Evolutionary conservation across 2,888 invertebrate species (phyloP).

Genomic region (Pollenia angustigena): DNA sequence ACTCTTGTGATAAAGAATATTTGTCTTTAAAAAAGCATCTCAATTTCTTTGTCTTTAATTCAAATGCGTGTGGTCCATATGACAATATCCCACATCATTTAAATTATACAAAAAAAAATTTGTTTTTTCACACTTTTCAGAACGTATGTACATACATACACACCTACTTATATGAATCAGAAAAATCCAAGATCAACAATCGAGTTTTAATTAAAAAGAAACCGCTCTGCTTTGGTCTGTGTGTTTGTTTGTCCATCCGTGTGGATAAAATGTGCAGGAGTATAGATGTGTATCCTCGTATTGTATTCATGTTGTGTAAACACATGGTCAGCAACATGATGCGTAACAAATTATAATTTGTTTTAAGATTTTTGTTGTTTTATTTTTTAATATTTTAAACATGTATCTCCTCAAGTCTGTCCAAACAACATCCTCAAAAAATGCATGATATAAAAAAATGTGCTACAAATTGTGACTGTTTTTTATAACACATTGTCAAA

Average conservation of each 20-base stretch:
- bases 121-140: background rate
- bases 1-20: no score
- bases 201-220: slow-evolving; percentile 26
- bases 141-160: no score
- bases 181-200: slow-evolving; percentile 24
- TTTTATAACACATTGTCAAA: slow-evolving; percentile 49
- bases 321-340: slow-evolving; percentile 62
- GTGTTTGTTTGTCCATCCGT: background rate
- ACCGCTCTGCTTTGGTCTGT: slow-evolving; percentile 17
- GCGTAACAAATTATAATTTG: slow-evolving; percentile 58
- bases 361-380: slow-evolving; percentile 39
- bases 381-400: background rate
- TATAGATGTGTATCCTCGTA: slow-evolving; percentile 4
- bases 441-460: slow-evolving; percentile 9
- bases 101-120: background rate
- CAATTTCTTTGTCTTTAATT: background rate
- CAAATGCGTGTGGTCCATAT: slow-evolving; percentile 50
- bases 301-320: slow-evolving; percentile 51
- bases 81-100: slow-evolving; percentile 11
- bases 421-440: background rate
- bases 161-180: background rate
- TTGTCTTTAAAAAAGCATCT: background rate
- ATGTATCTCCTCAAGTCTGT: background rate
- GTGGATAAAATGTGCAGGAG: background rate
- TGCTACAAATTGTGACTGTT: slow-evolving; percentile 29